These are phyloP conservation scores for Calliphora vomitoria DNA, from an alignment of 2,888 invertebrate species.

Conservation along the genomic window DNA sequence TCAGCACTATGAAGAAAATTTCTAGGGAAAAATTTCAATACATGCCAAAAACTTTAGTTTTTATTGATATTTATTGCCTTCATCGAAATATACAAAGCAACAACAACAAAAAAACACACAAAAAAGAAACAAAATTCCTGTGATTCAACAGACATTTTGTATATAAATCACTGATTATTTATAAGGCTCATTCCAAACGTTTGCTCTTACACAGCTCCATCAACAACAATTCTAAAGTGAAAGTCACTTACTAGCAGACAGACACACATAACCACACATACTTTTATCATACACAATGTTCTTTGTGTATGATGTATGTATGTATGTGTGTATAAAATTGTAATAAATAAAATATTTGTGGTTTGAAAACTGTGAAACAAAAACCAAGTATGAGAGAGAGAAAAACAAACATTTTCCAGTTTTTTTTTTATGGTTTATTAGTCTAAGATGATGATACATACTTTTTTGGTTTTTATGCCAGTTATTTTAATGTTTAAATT, in stretches of 20 bases:
- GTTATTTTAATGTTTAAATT: constrained; percentile 37
- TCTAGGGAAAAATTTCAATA: constrained; percentile 59
- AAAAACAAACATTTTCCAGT: background rate
- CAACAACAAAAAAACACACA: background rate
- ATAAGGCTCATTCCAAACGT: constrained; percentile 26
- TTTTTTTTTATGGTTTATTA: constrained; percentile 9
- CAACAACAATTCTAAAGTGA: constrained; percentile 7
- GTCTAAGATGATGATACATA: background rate
- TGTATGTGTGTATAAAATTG: background rate
- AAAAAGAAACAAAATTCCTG: constrained; percentile 43
- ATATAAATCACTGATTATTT: constrained; percentile 69
- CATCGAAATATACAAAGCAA: constrained; percentile 25
- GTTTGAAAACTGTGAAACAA: background rate
- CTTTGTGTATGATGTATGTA: background rate
- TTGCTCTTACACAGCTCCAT: background rate
- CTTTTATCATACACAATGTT: background rate
- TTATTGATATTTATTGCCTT: constrained; percentile 72
- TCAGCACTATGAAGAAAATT: constrained; percentile 24
- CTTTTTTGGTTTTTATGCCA: background rate
- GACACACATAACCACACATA: background rate
- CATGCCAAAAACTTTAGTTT: constrained; percentile 64
- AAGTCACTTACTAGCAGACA: background rate
- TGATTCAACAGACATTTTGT: constrained; percentile 54
- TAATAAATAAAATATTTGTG: constrained; percentile 35
- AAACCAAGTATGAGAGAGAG: background rate